These are phyloP conservation scores for Saguinus imperator DNA, from an alignment of 2,113 vertebrate species.

Conservation along the genomic window DNA sequence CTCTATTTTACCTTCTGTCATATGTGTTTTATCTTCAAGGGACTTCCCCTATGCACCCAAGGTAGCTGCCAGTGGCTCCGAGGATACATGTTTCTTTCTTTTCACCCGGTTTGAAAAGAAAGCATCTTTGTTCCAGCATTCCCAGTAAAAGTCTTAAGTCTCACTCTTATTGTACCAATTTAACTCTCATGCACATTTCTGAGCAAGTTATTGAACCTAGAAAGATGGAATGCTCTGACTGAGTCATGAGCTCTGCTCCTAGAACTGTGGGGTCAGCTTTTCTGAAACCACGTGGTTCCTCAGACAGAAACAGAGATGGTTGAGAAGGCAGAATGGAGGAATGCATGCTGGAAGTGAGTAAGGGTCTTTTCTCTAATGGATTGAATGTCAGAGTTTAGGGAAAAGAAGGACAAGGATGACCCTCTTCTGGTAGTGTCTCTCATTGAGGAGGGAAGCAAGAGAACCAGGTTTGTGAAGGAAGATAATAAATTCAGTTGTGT, in stretches of 20 bases:
- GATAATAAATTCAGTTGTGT: neutral
- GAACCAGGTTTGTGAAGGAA: slow-evolving; percentile 1
- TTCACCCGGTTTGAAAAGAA: neutral
- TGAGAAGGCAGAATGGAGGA: neutral
- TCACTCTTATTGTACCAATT: neutral
- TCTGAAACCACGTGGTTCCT: neutral
- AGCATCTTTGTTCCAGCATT: neutral
- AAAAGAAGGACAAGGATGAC: neutral
- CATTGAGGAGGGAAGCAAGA: neutral
- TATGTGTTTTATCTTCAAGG: neutral
- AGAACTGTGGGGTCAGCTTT: neutral
- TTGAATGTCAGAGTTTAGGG: neutral
- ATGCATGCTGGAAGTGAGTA: neutral
- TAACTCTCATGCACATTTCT: neutral
- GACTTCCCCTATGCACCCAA: neutral
- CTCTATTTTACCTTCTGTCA: neutral
- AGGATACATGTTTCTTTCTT: neutral
- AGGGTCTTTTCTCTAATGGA: neutral
- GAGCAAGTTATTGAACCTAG: neutral
- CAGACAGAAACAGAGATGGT: neutral
- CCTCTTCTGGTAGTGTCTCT: neutral
- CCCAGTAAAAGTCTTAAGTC: neutral
- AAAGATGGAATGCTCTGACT: neutral
- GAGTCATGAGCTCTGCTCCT: neutral
- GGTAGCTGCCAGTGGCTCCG: neutral